These are phyloP conservation scores for Solenodon paradoxus DNA, from an alignment of 2,113 vertebrate species.

Conservation along the genomic window DNA sequence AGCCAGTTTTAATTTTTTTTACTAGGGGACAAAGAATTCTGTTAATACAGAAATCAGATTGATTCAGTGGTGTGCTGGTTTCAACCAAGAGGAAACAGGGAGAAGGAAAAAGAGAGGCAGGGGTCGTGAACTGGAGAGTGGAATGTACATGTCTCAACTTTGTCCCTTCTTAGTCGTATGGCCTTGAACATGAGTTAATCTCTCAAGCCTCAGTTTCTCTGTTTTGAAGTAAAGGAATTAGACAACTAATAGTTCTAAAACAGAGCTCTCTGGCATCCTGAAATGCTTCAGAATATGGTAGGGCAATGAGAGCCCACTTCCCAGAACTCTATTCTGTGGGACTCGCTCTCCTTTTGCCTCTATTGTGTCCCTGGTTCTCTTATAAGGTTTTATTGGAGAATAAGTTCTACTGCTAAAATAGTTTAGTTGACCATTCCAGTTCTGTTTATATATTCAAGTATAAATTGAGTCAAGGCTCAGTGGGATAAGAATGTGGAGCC, in stretches of 20 bases:
- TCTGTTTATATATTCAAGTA: conserved; percentile 8
- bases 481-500: not conserved
- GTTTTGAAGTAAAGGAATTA: not conserved
- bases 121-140: not conserved
- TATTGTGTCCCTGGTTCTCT: not conserved
- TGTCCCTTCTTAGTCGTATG: not conserved
- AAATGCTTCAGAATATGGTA: not conserved
- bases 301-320: not conserved
- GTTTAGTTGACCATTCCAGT: not conserved
- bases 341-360: not conserved
- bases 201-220: not conserved
- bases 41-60: not conserved
- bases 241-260: not conserved
- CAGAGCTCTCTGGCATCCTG: not conserved
- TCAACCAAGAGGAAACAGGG: not conserved
- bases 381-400: not conserved
- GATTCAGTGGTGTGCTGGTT: not conserved
- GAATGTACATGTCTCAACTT: not conserved
- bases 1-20: conserved; percentile 19
- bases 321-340: not conserved
- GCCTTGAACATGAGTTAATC: not conserved
- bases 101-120: not conserved
- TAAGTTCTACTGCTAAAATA: not conserved
- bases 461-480: conserved; percentile 27
- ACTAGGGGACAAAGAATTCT: not conserved